A percentile compares a stretch with the other conserved stretches of the same genome.
These are phyloP conservation scores for Dyspetes luteomarginatus DNA, from an alignment of 2,888 invertebrate species.

Conservation along the genomic window DNA sequence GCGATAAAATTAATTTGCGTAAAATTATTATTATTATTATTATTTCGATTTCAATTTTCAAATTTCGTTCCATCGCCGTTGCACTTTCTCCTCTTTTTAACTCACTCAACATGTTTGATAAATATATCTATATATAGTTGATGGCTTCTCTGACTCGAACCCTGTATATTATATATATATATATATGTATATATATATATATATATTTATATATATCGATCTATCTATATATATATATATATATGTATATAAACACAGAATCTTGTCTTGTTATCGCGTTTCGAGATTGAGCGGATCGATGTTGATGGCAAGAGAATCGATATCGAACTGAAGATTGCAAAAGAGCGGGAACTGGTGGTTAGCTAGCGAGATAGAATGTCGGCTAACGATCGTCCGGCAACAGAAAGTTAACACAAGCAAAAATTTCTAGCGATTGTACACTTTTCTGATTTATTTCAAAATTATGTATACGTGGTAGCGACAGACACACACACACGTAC, in stretches of 20 bases:
- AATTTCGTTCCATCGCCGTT: background rate
- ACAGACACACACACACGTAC: too few species aligned
- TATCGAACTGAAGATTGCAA: slow-evolving; percentile 28
- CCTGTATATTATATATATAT: background rate
- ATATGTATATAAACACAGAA: too few species aligned
- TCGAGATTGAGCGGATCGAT: slow-evolving; percentile 10
- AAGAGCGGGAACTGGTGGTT: background rate
- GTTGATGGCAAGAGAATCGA: slow-evolving; percentile 35
- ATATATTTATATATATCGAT: background rate
- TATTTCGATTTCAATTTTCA: background rate
- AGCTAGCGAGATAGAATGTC: too few species aligned
- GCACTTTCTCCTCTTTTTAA: background rate
- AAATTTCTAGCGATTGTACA: too few species aligned
- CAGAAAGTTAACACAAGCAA: too few species aligned
- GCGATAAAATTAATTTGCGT: slow-evolving; percentile 25
- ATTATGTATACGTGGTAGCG: too few species aligned
- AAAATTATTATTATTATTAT: too few species aligned
- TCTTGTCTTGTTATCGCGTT: too few species aligned
- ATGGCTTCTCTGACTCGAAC: background rate
- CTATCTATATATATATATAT: background rate
- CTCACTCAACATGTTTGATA: background rate
- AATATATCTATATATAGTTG: background rate
- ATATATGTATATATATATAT: background rate
- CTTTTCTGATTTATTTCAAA: too few species aligned
- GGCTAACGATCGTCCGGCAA: too few species aligned